A percentile compares a stretch with the other conserved stretches of the same genome.
Conservation (phyloP, 2,113 vertebrate genomes). For the Xiphias gladius region DNA sequence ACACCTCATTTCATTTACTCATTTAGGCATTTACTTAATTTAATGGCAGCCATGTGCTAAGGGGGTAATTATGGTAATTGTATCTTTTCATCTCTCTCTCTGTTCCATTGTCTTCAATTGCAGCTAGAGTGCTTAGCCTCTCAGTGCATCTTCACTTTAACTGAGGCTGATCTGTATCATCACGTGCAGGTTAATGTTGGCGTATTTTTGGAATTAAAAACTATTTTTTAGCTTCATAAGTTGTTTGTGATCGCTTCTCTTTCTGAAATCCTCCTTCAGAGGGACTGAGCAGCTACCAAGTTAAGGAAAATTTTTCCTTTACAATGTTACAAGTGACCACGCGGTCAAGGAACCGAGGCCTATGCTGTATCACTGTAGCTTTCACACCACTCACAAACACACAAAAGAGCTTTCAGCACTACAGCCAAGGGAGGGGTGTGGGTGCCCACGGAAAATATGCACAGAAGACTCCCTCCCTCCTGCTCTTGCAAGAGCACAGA, state of each 20-base stretch:
- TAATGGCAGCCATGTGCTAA: conserved; percentile 26
- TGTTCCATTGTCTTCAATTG: conserved; percentile 13
- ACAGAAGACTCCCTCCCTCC: conserved; percentile 54
- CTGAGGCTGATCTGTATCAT: not conserved
- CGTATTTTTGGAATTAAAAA: not conserved
- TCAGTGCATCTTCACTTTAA: conserved; percentile 4
- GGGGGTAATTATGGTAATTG: conserved; percentile 12
- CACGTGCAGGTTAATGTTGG: not conserved
- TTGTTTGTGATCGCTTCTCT: not conserved
- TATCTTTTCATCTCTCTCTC: conserved; percentile 2
- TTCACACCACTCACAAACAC: conserved; percentile 58
- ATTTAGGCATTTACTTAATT: conserved; percentile 43
- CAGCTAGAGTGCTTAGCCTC: not conserved
- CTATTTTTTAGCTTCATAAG: not conserved
- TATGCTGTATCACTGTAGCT: conserved; percentile 54
- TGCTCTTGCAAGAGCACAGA: conserved; percentile 50
- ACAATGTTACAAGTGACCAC: conserved; percentile 12
- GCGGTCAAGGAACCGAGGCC: conserved; percentile 18
- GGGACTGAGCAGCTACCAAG: not conserved
- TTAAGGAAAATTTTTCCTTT: not conserved
- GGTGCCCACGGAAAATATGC: conserved; percentile 79
- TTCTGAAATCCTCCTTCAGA: not conserved
- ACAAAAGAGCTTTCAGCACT: conserved; percentile 81
- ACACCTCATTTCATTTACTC: conserved; percentile 52
- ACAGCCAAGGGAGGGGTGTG: conserved; percentile 61